These are phyloP conservation scores for Gymnocypris eckloni DNA, from an alignment of 2,797 vertebrate species.

Conservation along the genomic window DNA sequence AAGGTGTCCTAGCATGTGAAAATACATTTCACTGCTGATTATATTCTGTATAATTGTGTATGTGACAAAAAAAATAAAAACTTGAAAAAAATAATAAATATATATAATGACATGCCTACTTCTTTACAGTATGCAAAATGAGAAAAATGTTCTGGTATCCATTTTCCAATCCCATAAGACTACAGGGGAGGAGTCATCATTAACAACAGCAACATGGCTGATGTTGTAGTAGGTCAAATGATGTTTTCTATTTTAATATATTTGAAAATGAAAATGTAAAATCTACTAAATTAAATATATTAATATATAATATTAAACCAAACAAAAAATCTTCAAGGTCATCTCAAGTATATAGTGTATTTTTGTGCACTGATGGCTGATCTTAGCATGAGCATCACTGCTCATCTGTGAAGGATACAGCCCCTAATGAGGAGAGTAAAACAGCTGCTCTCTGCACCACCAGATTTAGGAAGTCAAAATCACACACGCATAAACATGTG, in stretches of 20 bases:
- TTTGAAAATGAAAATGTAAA: too few relatives aligned
- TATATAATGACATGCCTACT: neutral
- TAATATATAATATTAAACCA: too few relatives aligned
- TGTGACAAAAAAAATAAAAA: too few relatives aligned
- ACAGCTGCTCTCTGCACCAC: slow-evolving; percentile 56
- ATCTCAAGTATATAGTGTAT: neutral
- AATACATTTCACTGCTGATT: too few relatives aligned
- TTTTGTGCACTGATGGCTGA: slow-evolving; percentile 17
- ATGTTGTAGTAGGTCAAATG: neutral
- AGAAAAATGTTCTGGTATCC: neutral
- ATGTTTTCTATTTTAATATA: neutral
- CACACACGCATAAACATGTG: slow-evolving; percentile 42
- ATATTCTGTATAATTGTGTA: too few relatives aligned
- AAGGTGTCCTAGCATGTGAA: neutral
- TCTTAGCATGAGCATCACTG: slow-evolving; percentile 12
- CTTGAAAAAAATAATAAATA: too few relatives aligned
- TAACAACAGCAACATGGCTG: neutral
- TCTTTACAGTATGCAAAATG: neutral
- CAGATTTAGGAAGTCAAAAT: slow-evolving; percentile 59
- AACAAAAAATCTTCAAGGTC: neutral
- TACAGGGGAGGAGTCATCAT: neutral
- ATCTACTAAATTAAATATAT: too few relatives aligned
- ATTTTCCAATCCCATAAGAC: slow-evolving; percentile 11
- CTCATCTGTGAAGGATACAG: slow-evolving; percentile 51
- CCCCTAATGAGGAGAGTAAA: slow-evolving; percentile 58